Evolutionary conservation across 2,888 invertebrate genomes (phyloP).

Genomic region (Chironomus tentans): DNA sequence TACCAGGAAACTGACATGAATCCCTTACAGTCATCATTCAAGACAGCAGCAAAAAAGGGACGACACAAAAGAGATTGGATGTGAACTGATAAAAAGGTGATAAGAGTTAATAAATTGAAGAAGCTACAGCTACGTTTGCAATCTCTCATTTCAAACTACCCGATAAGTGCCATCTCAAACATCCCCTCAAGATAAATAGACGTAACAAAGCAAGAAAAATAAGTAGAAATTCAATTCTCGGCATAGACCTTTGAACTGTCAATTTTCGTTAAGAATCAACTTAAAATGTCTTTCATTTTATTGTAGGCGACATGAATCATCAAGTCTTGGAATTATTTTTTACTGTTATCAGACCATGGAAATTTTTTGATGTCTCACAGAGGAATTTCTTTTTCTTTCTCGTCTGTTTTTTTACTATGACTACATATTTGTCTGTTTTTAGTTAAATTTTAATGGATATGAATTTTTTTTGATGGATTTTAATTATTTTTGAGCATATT

Average conservation of each 20-base stretch:
- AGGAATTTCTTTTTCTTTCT: no score
- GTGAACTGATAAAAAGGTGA: slow-evolving; percentile 15
- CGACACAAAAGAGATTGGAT: neutral
- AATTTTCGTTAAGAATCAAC: slow-evolving; percentile 19
- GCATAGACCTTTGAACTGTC: slow-evolving; percentile 24
- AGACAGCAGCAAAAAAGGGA: neutral
- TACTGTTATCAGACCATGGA: slow-evolving; percentile 8
- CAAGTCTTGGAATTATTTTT: neutral
- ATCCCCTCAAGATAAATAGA: neutral
- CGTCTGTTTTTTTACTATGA: no score
- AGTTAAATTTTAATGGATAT: no score
- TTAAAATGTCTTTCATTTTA: neutral
- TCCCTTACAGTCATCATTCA: no score
- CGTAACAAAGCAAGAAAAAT: neutral
- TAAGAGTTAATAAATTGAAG: slow-evolving; percentile 26
- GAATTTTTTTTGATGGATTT: no score
- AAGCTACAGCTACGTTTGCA: neutral
- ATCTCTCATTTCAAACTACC: neutral
- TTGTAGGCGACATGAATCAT: slow-evolving; percentile 11
- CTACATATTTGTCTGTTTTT: no score
- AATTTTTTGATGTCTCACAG: neutral
- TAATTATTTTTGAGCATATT: no score
- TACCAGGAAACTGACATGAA: no score
- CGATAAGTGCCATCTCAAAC: neutral
- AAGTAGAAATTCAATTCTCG: neutral